Evolutionary conservation across 2,113 vertebrate genomes (phyloP), one percentile per base, ranked within the genome.

Genomic region (Ancistrus triradiatus): DNA sequence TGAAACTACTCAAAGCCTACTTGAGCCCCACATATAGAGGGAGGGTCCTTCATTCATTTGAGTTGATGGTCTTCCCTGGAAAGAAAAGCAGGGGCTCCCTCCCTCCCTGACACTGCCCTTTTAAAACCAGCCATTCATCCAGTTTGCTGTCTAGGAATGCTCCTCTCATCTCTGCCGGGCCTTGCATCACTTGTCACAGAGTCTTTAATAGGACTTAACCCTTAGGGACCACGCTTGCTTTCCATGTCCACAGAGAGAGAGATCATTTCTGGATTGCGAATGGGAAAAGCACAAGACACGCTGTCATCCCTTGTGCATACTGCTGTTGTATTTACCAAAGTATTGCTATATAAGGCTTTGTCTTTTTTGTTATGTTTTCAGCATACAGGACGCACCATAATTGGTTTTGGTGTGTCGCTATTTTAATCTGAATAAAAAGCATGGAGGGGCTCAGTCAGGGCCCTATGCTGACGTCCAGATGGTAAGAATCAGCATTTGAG

Each of bases 91-190:
- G 78, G 79, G 75, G 76, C 3, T n/a, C n/a, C n/a, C 69, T 76
- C 76, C 74, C 59, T 74, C 40, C 60, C 59, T 81, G 76, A 86
- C 43, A 75, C 75, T 85, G 78, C 46, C 44, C 40, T 69, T 59
- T 76, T 47, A 68, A 77, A 68, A 42, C 13, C 5, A 47, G 22
- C 15, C 46, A 2, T 9, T 58, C 77, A 35, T 73, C 77, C 77
- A 75, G 69, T 43, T 69, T 66, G 68, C 70, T 69, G 60, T 82
- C 63, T 46, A 76, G 73, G 77, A 80, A 78, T 66, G 24, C 63
- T 65, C 50, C 63, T 70, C 50, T 35, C 43, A 31, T 63, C 21
- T 31, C 52, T 57, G 58, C 53, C 58, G 14, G n/a, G 58, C 42
- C 21, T 46, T 42, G 9, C 24, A 15, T 70, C 61, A 28, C 58